Evolutionary conservation across 2,888 invertebrate species (phyloP).

Genomic region (Epirrhoe alternata): DNA sequence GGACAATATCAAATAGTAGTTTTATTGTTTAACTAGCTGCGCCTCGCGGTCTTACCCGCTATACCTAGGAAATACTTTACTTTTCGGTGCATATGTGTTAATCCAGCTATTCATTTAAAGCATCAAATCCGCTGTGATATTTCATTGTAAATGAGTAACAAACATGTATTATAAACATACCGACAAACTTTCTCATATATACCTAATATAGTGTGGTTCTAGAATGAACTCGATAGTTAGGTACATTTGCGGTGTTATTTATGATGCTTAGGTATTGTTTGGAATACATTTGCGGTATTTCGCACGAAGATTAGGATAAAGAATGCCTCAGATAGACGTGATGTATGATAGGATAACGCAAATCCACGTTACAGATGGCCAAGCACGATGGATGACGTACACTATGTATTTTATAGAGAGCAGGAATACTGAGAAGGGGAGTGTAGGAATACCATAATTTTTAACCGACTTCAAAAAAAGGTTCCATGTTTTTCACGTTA

Average conservation of each 20-base stretch:
- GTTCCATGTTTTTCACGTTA: too few species aligned
- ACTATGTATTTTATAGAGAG: neutral
- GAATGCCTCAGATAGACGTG: conserved; percentile 18
- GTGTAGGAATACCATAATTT: too few species aligned
- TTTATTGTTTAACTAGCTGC: neutral
- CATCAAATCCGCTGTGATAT: too few species aligned
- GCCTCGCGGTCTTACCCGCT: too few species aligned
- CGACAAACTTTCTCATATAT: too few species aligned
- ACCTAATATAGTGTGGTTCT: neutral
- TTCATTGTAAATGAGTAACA: too few species aligned
- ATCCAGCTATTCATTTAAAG: too few species aligned
- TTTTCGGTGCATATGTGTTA: too few species aligned
- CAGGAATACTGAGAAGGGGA: neutral
- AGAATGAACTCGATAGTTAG: neutral
- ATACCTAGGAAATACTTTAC: too few species aligned
- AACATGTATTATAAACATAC: too few species aligned
- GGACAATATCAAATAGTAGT: neutral
- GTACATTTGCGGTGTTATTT: neutral
- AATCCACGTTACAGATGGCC: conserved; percentile 20
- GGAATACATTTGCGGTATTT: conserved; percentile 13
- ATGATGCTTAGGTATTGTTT: neutral
- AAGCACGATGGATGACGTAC: conserved; percentile 4
- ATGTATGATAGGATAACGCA: conserved; percentile 27
- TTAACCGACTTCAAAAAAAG: too few species aligned
- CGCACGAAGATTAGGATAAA: conserved; percentile 15